Conservation (phyloP, 2,797 vertebrate genomes). For the Rhodeus uyekii region DNA sequence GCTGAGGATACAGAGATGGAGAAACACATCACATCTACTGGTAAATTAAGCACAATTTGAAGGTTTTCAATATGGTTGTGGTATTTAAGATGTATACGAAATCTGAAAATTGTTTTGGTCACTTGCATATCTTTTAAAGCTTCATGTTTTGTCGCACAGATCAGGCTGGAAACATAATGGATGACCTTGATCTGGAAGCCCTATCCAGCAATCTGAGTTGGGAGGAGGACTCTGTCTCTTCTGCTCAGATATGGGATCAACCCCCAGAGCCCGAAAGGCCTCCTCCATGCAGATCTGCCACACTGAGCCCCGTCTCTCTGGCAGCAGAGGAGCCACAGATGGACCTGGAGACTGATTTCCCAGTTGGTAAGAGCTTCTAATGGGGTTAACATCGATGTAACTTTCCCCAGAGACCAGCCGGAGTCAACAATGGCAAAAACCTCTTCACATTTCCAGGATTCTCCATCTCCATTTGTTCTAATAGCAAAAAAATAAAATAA, state of each 20-base stretch:
- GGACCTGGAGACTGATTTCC: constrained; percentile 92
- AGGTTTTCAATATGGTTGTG: too few relatives aligned
- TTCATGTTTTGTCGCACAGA: constrained; percentile 68
- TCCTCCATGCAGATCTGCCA: constrained; percentile 19
- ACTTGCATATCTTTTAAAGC: background rate
- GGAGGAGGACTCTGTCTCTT: constrained; percentile 88
- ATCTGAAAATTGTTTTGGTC: background rate
- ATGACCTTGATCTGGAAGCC: constrained; percentile 91
- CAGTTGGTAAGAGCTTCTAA: constrained; percentile 79
- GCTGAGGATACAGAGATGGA: constrained; percentile 74
- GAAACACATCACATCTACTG: constrained; percentile 40
- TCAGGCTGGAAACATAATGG: constrained; percentile 85
- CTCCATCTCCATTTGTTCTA: too few relatives aligned
- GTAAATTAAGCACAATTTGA: constrained; percentile 20
- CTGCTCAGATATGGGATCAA: constrained; percentile 73
- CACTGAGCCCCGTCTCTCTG: constrained; percentile 51
- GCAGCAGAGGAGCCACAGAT: constrained; percentile 77
- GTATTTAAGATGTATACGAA: constrained; percentile 44
- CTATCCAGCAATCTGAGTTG: constrained; percentile 89
- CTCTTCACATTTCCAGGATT: too few relatives aligned
- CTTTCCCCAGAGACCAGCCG: background rate
- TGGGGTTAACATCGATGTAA: background rate
- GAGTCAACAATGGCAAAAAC: too few relatives aligned
- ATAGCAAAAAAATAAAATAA: too few relatives aligned
- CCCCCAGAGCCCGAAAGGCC: constrained; percentile 66